Evolutionary conservation across 1,140 invertebrate genomes (phyloP), one percentile per base, ranked within the genome.

Genomic region (Trachymyrmex septentrionalis): DNA sequence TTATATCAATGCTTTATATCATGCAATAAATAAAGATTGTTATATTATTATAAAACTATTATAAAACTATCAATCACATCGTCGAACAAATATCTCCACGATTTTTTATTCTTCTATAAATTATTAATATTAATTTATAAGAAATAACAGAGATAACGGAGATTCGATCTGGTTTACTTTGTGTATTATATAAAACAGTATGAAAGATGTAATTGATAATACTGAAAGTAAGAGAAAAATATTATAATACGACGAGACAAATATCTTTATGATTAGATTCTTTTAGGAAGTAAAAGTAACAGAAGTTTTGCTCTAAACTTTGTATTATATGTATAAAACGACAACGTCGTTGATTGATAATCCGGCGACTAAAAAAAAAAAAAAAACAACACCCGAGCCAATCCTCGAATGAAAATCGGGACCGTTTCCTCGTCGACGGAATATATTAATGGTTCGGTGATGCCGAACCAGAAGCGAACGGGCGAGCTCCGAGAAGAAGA

Each of bases 401-500:
- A 21, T 34, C 9, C 1, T 44, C 30, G 30, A 16, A 10, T 7
- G 27, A 9, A 81, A 57, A 81, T 81, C 48, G 21, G 6, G 14
- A 6, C 0, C 30, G 19, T 84, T 7, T 72, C 19, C 24, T 77
- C 80, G 84, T 78, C 72, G 87, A 57, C 66, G 75, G 55, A 80
- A 64, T 81, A 77, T 14, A 86, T 87, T 90, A 87, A 90, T 80
- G n/a, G n/a, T n/a, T n/a, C n/a, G n/a, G 63, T 50, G 69, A 21
- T 63, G 73, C 57, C 53, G 69, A 77, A 82, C 53, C 64, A 53
- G 53, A 64, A n/a, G 50, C 53, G 44, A 57, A 69, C 75, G 30
- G 21, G 73, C 50, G 76, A 85, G 82, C n/a, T 44, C 30, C 59
- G 87, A 85, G 59, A 81, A 71, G 90, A 88, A 90, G 91, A 66